Evolutionary conservation across 2,888 invertebrate species (phyloP).

Genomic region (Selenia dentaria): DNA sequence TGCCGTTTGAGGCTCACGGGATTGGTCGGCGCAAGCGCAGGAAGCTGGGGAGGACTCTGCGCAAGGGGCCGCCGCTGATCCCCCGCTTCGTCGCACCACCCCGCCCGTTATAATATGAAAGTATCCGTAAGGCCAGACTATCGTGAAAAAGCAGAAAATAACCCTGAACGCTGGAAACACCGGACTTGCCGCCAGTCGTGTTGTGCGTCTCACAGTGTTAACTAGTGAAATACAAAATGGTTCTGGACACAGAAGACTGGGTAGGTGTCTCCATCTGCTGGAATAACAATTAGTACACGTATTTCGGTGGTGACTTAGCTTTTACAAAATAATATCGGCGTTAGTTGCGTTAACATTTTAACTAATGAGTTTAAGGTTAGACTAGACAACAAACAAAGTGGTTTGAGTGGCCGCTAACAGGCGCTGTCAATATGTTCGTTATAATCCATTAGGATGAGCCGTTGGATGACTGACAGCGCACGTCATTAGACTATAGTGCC

Average conservation of each 20-base stretch:
- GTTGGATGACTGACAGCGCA: conserved; percentile 40
- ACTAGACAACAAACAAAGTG: conserved; percentile 35
- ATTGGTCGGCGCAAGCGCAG: conserved; percentile 75
- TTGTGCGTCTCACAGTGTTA: conserved; percentile 84
- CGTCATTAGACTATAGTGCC: conserved; percentile 37
- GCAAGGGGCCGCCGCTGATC: conserved; percentile 51
- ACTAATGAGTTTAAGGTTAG: conserved; percentile 34
- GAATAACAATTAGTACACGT: conserved; percentile 20
- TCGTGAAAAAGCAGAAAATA: conserved; percentile 78
- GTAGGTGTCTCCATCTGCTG: conserved; percentile 59
- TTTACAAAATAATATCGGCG: conserved; percentile 7
- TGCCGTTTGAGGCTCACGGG: conserved; percentile 78
- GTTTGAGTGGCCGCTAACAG: conserved; percentile 50
- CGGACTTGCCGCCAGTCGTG: conserved; percentile 76
- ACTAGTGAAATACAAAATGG: conserved; percentile 82
- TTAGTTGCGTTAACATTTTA: conserved; percentile 25
- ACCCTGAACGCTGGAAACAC: conserved; percentile 80
- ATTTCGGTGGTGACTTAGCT: too few species aligned
- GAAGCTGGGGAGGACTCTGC: conserved; percentile 69
- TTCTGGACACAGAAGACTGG: conserved; percentile 82
- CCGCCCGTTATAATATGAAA: conserved; percentile 67
- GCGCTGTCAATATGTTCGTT: conserved; percentile 49
- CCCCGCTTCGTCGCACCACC: conserved; percentile 39
- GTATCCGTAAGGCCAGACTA: conserved; percentile 69
- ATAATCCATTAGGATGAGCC: conserved; percentile 33